phyloP scores from a whole-genome alignment of 2,797 vertebrate genomes.

The Artibeus lituratus region DNA sequence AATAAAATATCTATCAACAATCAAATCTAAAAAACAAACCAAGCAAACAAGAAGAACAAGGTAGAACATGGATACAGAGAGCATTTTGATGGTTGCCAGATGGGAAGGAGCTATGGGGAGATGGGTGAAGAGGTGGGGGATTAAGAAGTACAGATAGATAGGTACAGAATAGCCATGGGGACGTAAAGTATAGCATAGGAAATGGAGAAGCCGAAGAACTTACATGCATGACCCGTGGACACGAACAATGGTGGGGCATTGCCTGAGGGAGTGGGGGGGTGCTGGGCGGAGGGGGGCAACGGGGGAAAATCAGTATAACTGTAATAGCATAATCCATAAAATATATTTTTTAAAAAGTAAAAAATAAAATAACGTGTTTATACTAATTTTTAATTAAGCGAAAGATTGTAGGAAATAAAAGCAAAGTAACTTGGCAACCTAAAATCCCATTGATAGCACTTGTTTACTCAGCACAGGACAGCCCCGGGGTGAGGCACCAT shows the following conservation, averaged over 20 bases:
- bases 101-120: too few relatives aligned
- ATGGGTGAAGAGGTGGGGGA: too few relatives aligned
- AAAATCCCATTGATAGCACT: rapidly evolving
- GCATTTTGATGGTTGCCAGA: background rate
- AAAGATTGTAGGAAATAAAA: background rate
- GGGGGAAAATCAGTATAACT: background rate
- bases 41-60: background rate
- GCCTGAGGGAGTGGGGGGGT: background rate
- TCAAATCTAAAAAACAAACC: background rate
- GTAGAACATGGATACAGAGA: background rate
- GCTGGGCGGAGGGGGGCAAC: too few relatives aligned
- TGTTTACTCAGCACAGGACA: too few relatives aligned
- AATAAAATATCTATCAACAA: background rate
- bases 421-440: background rate
- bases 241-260: too few relatives aligned
- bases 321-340: background rate
- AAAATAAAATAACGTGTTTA: background rate
- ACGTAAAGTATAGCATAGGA: too few relatives aligned
- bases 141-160: too few relatives aligned
- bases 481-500: background rate
- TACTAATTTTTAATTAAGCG: background rate
- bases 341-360: background rate
- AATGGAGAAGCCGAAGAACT: too few relatives aligned
- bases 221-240: too few relatives aligned
- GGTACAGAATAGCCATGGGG: too few relatives aligned